Evolutionary conservation across 2,113 vertebrate species (phyloP).

Genomic region (Plecotus auritus): DNA sequence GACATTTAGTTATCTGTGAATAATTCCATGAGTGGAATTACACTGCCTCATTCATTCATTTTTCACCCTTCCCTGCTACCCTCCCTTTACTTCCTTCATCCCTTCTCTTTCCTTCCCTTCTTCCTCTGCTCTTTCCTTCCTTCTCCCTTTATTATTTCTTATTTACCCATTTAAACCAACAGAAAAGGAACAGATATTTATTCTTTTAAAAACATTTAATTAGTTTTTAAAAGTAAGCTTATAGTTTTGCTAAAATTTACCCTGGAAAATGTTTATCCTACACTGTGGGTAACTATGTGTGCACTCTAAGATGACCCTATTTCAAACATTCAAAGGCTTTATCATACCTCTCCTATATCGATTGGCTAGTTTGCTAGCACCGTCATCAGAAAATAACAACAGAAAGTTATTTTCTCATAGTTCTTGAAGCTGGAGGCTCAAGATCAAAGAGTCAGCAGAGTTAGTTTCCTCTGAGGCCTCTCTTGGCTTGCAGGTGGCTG

Average conservation of each 20-base stretch:
- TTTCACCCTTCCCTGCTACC: background rate
- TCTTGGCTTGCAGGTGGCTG: background rate
- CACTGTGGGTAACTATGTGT: background rate
- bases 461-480: background rate
- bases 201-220: background rate
- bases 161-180: background rate
- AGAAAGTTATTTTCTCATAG: background rate
- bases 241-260: background rate
- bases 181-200: background rate
- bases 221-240: background rate
- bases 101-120: accelerated
- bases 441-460: background rate
- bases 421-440: background rate
- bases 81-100: accelerated
- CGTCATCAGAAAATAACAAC: background rate
- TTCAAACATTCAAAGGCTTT: background rate
- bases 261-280: too few relatives aligned
- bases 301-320: background rate
- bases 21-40: background rate
- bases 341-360: background rate
- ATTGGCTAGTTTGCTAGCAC: background rate
- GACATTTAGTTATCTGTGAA: background rate
- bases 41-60: background rate
- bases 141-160: background rate
- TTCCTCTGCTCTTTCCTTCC: background rate